Percentiles rank a stretch among this genome's conserved stretches.
Conservation (phyloP, 2,113 vertebrate species). For the Maccullochella peelii region DNA sequence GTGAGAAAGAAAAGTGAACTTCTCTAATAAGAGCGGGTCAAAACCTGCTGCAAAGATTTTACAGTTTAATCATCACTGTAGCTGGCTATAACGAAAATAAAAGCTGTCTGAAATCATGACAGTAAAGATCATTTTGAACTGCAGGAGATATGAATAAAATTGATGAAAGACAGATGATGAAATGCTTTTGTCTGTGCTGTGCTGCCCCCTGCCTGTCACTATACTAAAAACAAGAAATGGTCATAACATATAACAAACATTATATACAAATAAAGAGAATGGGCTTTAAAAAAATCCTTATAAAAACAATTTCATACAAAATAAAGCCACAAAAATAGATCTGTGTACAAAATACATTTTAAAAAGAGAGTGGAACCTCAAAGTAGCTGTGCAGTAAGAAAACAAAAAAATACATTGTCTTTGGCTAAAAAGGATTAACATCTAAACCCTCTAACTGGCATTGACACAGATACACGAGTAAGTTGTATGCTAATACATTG, state of each 20-base stretch:
- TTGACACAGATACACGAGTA: conserved; percentile 33
- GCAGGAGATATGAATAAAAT: not conserved
- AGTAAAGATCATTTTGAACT: conserved; percentile 20
- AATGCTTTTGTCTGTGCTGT: conserved; percentile 54
- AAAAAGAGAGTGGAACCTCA: conserved; percentile 59
- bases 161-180: conserved; percentile 9
- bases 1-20: not conserved
- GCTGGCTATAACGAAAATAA: not conserved
- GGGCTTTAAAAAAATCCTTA: conserved; percentile 46
- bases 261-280: conserved; percentile 43
- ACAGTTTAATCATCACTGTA: conserved; percentile 4
- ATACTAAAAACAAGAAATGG: conserved; percentile 19
- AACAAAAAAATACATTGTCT: conserved; percentile 34
- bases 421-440: conserved; percentile 54
- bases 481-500: conserved; percentile 22
- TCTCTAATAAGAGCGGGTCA: not conserved
- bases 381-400: conserved; percentile 54
- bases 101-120: conserved; percentile 15
- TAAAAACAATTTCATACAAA: conserved; percentile 72
- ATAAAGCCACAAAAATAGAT: conserved; percentile 77
- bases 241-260: conserved; percentile 27
- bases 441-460: conserved; percentile 68
- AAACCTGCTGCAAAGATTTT: conserved; percentile 1
- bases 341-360: conserved; percentile 75
- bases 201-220: conserved; percentile 73